phyloP scores from a whole-genome alignment of 2,113 vertebrate genomes.

The Xyrauchen texanus region DNA sequence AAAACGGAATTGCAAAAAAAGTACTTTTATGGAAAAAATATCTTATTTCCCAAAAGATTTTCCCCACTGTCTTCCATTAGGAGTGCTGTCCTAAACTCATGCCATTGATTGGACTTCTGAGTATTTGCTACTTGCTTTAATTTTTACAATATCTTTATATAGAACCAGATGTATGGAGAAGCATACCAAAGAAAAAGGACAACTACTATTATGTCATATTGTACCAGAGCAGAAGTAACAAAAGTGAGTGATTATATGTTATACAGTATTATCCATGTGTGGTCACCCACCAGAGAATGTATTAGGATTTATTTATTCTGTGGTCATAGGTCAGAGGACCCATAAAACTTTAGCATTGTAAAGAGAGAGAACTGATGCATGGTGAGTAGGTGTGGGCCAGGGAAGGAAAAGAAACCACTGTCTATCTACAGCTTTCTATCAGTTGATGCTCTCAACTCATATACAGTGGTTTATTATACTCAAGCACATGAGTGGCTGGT shows the following conservation, averaged over 20 bases:
- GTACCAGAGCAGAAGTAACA: not conserved
- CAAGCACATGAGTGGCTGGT: not conserved
- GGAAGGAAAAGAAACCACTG: conserved; percentile 23
- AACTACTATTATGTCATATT: not conserved
- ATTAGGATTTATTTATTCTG: conserved; percentile 43
- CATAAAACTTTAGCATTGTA: conserved; percentile 48
- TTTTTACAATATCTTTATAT: not conserved
- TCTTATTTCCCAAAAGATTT: no score
- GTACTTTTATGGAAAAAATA: no score
- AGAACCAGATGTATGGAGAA: not conserved
- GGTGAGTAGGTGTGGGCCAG: not conserved
- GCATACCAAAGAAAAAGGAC: not conserved
- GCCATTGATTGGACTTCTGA: not conserved
- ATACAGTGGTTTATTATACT: conserved; percentile 22
- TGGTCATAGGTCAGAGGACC: conserved; percentile 46
- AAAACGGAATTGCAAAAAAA: no score
- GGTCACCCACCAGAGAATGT: conserved; percentile 28
- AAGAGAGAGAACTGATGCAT: conserved; percentile 10
- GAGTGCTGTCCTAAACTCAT: no score
- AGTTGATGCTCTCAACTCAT: conserved; percentile 36
- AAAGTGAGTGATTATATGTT: not conserved
- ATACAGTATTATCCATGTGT: conserved; percentile 31
- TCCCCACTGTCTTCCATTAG: no score
- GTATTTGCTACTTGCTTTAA: not conserved
- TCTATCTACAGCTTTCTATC: conserved; percentile 12